Evolutionary conservation across 2,888 invertebrate genomes (phyloP), one percentile per base, ranked within the genome.

Genomic region (Nymphalis polychloros): DNA sequence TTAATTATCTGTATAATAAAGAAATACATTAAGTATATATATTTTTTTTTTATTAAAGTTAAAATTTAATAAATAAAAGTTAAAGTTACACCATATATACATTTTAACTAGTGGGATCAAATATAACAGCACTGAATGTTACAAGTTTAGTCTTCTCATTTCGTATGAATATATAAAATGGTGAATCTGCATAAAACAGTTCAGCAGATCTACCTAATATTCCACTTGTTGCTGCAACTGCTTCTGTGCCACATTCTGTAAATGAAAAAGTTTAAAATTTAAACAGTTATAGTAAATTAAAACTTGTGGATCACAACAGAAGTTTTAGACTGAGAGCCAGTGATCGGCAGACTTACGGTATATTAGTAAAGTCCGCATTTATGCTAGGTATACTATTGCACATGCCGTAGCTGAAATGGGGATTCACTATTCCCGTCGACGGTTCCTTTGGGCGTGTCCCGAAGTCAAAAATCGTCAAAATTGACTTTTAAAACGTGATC

Each of bases 161-260:
- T 73, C 95, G 92, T 72, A 97, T 96, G 80, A 96, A 95, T 81
- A 96, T 95, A 68, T 95, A 88, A 84, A 96, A 97, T 0, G 97
- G 97, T 46, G 95, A 93, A 78, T 96, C 94, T 0, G 94, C 95
- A 70, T 93, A 90, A 71, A 93, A 92, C 48, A 73, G 75, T 27
- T 89, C 76, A 0, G 93, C 88, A 31, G 93, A 88, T 53, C 95
- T 91, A 3, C 94, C 90, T 64, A 96, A 79, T 50, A 93, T 80
- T 0, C 93, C 93, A 1, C 92, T 89, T 0, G 96, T 95, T 0
- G 94, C 94, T 0, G 96, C 95, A 0, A 95, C 94, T 0, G 96
- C 96, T 79, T 94, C 95, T 0, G 96, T 96, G 0, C 96, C 96
- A 27, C 89, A 94, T 82, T 96, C 96, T 84, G 89, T 67, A 81